Evolutionary conservation across 2,797 vertebrate genomes (phyloP).

Genomic region (Sebastolobus alascanus): DNA sequence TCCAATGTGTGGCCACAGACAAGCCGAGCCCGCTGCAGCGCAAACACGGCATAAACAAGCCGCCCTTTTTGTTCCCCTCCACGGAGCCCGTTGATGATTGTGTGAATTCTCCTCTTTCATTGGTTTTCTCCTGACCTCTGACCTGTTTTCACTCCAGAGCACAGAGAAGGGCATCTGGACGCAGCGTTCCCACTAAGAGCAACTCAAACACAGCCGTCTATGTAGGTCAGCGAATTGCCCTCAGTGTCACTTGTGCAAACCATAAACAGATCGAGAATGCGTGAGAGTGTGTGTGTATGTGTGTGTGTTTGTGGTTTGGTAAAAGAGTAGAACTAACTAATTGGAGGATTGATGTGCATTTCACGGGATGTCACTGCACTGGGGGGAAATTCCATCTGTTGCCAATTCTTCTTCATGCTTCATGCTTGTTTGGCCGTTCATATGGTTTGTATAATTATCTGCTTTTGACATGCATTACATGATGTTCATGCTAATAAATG

Average conservation of each 20-base stretch:
- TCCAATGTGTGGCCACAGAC: constrained; percentile 47
- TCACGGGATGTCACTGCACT: constrained; percentile 62
- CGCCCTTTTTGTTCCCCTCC: constrained; percentile 64
- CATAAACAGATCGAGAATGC: constrained; percentile 61
- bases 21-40: background rate
- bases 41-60: constrained; percentile 58
- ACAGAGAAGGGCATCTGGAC: constrained; percentile 74
- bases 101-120: constrained; percentile 60
- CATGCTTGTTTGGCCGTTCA: constrained; percentile 67
- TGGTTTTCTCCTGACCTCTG: constrained; percentile 72
- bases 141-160: constrained; percentile 71
- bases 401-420: constrained; percentile 71
- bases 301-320: constrained; percentile 30
- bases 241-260: constrained; percentile 63
- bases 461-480: constrained; percentile 49
- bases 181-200: constrained; percentile 57
- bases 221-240: constrained; percentile 81
- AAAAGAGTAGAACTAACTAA: constrained; percentile 60
- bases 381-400: constrained; percentile 77
- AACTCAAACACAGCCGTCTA: constrained; percentile 59
- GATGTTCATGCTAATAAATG: constrained; percentile 45
- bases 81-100: constrained; percentile 47
- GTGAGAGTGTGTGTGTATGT: constrained; percentile 15
- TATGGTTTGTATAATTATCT: constrained; percentile 55
- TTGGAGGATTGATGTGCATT: constrained; percentile 70